Evolutionary conservation across 1,140 invertebrate genomes (phyloP), one percentile per base, ranked within the genome.

Genomic region (Radopholus similis): DNA sequence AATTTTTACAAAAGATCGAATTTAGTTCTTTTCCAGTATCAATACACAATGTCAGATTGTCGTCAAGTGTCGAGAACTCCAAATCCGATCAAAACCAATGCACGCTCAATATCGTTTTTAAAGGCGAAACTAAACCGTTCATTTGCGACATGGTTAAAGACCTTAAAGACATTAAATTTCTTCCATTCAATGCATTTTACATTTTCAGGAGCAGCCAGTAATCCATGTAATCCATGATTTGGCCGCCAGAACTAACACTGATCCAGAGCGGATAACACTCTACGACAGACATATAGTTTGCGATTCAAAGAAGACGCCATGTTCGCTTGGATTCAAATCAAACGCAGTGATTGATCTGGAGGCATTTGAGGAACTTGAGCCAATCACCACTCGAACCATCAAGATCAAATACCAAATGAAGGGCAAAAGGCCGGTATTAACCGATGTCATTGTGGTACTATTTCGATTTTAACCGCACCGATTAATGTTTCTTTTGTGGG

Each of bases 401-500:
- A 6, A 28, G 40, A 60, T 68, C 18, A 68, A 68, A 51, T 68
- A 40, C 40, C 49, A 53, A 28, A 37, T 51, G 28, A 68, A 68
- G 28, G 66, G 64, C 8, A 53, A 21, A 26, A 68, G 38, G 11
- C 66, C 66, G 32, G 55, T n/a, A n/a, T n/a, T n/a, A n/a, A n/a
- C n/a, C n/a, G n/a, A n/a, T n/a, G n/a, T 68, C 21, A 30, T n/a
- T 38, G 15, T 55, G 63, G 66, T 68, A 58, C 15, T 28, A n/a
- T 40, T 23, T 42, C 13, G 38, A 42, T 1, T 57, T 18, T 57
- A 11, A 28, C 28, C 13, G 13, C 34, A 49, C 21, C 21, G 9
- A 57, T 37, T 5, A 57, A 3, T 57, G 23, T 57, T 40, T 59
- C 38, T 63, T 64, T 32, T 54, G 26, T 49, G 55, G 63, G 37